Percentiles rank a stretch among this genome's conserved stretches.
Conservation (phyloP, 1,140 invertebrate species). For the Neocloeon triangulifer region DNA sequence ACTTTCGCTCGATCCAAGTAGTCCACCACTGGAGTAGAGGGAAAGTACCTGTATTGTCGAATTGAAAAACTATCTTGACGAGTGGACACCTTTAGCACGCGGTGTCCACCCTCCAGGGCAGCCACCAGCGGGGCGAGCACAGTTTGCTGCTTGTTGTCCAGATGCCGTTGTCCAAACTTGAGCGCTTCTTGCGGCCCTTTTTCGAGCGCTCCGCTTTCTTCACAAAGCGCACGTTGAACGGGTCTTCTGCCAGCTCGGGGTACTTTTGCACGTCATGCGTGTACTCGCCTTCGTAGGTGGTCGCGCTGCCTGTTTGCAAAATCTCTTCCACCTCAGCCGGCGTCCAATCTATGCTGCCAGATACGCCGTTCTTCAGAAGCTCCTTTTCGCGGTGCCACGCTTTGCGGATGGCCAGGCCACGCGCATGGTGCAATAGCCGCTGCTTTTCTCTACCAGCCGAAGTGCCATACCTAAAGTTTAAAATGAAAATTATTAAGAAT, state of each 20-base stretch:
- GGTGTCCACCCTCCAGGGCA: conserved; percentile 1
- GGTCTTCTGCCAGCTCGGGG: conserved; percentile 84
- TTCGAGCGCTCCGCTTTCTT: conserved; percentile 28
- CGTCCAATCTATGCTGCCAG: conserved; percentile 32
- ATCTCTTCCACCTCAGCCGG: conserved; percentile 65
- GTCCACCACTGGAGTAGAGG: too few species aligned
- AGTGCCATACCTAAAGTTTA: conserved; percentile 63
- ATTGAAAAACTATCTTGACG: too few species aligned
- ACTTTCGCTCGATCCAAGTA: too few species aligned
- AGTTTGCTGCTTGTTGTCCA: not conserved
- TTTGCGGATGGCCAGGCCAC: conserved; percentile 58
- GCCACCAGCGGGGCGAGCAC: conserved; percentile 1
- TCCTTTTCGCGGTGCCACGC: conserved; percentile 83
- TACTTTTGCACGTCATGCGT: conserved; percentile 70
- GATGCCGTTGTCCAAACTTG: not conserved
- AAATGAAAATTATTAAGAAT: too few species aligned
- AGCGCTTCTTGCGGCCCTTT: conserved; percentile 1
- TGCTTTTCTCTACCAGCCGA: conserved; percentile 70
- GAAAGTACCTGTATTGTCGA: too few species aligned
- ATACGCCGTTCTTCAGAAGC: conserved; percentile 47
- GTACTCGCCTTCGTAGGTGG: conserved; percentile 74
- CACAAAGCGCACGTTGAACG: conserved; percentile 75
- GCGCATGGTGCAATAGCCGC: conserved; percentile 68
- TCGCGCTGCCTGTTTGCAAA: conserved; percentile 53
- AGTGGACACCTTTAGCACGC: too few species aligned